Conservation (phyloP, 1,140 invertebrate species). For the Hermetia illucens region DNA sequence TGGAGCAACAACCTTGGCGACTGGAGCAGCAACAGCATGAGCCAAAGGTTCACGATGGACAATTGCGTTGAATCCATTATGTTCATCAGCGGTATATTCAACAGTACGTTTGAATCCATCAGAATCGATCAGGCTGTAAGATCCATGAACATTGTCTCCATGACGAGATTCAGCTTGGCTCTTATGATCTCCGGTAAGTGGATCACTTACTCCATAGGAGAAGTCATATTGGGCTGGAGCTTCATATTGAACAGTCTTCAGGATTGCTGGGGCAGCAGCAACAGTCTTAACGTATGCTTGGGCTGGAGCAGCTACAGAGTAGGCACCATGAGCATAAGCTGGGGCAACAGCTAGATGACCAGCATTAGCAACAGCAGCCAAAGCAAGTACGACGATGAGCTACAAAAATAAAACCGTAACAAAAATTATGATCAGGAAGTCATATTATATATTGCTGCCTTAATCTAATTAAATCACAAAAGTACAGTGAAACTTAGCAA, state of each 20-base stretch:
- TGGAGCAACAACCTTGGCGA: conserved; percentile 20
- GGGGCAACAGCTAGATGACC: too few species aligned
- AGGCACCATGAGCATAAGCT: too few species aligned
- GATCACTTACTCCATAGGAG: conserved; percentile 20
- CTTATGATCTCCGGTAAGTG: neutral
- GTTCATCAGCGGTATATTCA: conserved; percentile 29
- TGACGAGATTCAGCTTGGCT: conserved; percentile 13
- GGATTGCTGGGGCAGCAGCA: neutral
- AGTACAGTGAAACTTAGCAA: too few species aligned
- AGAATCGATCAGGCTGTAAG: conserved; percentile 43
- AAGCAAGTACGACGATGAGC: too few species aligned
- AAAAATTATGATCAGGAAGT: too few species aligned
- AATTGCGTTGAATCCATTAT: conserved; percentile 30
- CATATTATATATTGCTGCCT: too few species aligned
- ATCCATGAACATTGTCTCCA: conserved; percentile 42
- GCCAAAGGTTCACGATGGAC: conserved; percentile 24
- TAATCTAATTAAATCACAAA: too few species aligned
- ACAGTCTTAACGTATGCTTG: too few species aligned
- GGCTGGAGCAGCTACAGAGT: too few species aligned
- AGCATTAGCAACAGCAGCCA: too few species aligned
- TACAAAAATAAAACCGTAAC: too few species aligned
- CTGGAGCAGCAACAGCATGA: conserved; percentile 9
- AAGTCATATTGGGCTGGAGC: conserved; percentile 27
- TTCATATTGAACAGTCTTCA: conserved; percentile 14
- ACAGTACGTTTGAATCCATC: conserved; percentile 38